Evolutionary conservation across 2,888 invertebrate genomes (phyloP).

Genomic region (Adelognathus sp.): DNA sequence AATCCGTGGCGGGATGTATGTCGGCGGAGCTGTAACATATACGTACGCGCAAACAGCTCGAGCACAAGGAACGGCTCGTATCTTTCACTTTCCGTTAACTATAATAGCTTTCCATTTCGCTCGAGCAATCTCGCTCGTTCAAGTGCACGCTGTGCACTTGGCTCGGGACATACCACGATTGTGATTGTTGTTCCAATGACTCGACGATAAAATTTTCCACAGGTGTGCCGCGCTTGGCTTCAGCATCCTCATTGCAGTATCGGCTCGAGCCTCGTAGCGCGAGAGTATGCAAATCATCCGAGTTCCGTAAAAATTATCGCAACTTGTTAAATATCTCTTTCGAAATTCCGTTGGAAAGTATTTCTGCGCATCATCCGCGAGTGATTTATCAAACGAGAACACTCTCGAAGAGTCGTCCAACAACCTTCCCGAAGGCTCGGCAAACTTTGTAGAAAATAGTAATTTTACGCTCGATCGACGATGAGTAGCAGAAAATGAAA

Average conservation of each 20-base stretch:
- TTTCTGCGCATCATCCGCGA: neutral
- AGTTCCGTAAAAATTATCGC: neutral
- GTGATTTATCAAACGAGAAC: constrained; percentile 13
- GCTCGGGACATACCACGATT: neutral
- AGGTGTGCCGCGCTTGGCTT: neutral
- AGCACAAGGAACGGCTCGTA: constrained; percentile 46
- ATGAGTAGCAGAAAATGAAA: neutral
- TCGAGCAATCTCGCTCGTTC: constrained; percentile 54
- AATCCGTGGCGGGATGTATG: constrained; percentile 7
- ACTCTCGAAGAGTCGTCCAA: neutral
- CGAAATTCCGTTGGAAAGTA: neutral
- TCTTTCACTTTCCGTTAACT: constrained; percentile 71
- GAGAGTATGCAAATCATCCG: neutral
- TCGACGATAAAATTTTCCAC: neutral
- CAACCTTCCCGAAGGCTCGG: neutral
- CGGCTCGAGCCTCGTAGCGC: neutral
- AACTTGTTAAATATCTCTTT: neutral
- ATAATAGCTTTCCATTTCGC: constrained; percentile 69
- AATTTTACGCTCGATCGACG: neutral
- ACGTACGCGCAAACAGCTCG: neutral
- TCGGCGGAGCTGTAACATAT: neutral
- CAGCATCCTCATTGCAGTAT: neutral
- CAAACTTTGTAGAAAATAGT: neutral
- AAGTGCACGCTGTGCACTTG: constrained; percentile 22
- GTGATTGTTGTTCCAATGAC: constrained; percentile 3